Evolutionary conservation across 2,113 vertebrate species (phyloP), one percentile per base, ranked within the genome.

Genomic region (Lampris incognitus): DNA sequence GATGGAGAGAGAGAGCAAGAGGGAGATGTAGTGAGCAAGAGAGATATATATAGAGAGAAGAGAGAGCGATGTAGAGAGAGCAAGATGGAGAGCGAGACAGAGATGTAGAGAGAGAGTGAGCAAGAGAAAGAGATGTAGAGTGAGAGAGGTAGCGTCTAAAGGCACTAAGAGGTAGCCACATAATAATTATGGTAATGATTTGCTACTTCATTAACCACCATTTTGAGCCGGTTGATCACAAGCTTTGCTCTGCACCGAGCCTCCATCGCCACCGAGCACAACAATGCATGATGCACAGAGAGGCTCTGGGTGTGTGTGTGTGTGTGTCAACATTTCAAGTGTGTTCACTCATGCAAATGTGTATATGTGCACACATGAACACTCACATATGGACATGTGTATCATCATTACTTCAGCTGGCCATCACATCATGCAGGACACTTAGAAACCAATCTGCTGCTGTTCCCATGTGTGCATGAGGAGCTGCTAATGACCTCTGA

Each of bases 171-270:
- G 81, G 81, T 70, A 81, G 57, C 71, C 69, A 74, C 78, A 88
- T 88, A 88, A 87, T 91, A 92, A 93, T 91, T 87, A 92, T 90
- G 83, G 72, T 87, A 89, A 93, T 92, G 82, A 92, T 89, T 92
- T 91, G 78, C 87, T 89, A 86, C 88, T 92, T 92, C 92, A 94
- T 94, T 93, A 93, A 87, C 44, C 86, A 83, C 57, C 85, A 74
- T 86, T 92, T 92, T 58, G 73, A 91, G 81, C 76, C 72, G 84
- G 76, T 76, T 89, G 90, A 90, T 91, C 87, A 86, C 71, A 65
- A 79, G 78, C 40, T 74, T 76, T 44, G 64, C 76, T 70, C 55
- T 13, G 71, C 51, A 46, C 61, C 73, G 63, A 72, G 72, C 84
- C 86, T 82, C 85, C 40, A 58, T 81, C 46, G 82, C 70, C 87